Conservation (phyloP, 2,113 vertebrate species). For the Gallinago media region DNA sequence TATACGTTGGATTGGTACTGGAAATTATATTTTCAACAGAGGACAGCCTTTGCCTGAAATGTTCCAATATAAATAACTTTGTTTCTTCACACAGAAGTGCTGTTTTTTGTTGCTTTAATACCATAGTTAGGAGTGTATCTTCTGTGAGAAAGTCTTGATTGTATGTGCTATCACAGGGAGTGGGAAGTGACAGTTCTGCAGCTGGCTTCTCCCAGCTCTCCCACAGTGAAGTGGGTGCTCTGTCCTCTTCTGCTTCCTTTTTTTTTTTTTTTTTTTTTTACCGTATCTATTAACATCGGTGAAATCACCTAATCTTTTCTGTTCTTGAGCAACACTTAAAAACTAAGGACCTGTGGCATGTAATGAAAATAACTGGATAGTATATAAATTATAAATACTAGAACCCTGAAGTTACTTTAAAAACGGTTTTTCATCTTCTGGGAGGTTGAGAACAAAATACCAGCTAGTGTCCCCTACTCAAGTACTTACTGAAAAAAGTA, state of each 20-base stretch:
- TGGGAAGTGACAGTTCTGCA: not conserved
- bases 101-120: not conserved
- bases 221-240: not conserved
- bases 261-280: not conserved
- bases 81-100: not conserved
- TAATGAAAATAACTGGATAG: not conserved
- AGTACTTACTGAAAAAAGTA: not conserved
- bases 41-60: not conserved
- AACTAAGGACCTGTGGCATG: not conserved
- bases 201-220: not conserved
- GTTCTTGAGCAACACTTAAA: not conserved
- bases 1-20: not conserved
- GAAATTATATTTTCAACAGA: not conserved
- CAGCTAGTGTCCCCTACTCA: not conserved
- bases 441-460: not conserved
- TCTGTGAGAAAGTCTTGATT: not conserved
- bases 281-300: not conserved
- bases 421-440: not conserved
- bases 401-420: not conserved
- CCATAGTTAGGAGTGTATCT: not conserved
- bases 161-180: not conserved
- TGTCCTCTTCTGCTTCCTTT: not conserved
- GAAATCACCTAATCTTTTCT: not conserved
- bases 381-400: not conserved
- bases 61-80: not conserved